Evolutionary conservation across 2,797 vertebrate genomes (phyloP), one percentile per base, ranked within the genome.

Genomic region (Pristis pectinata): DNA sequence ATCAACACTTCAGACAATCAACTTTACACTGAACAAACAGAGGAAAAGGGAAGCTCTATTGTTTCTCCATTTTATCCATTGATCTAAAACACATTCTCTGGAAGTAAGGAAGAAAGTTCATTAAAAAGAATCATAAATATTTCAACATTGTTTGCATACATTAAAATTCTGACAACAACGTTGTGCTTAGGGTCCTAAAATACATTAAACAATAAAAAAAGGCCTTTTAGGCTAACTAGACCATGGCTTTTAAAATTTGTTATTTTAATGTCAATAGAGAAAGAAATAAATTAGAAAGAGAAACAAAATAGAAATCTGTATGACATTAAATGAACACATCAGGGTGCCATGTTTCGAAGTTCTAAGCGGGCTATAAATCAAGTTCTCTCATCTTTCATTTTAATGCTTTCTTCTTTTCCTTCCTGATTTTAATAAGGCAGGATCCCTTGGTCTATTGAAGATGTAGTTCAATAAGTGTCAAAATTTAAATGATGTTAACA

Each of bases 401-500:
- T 41, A 67, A 67, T 24, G 59, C n/a, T 9, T 37, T 22, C 56
- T 64, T 64, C 34, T 91, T 91, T 91, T n/a, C 61, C 41, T 67
- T 67, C 61, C 27, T 67, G 87, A 24, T 37, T 41, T 67, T 67
- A 91, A 67, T 91, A 64, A 91, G 59, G 59, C n/a, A 24, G n/a
- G 37, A 91, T 64, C n/a, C 59, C n/a, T 41, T 91, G 87, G 87
- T 67, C 61, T n/a, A 91, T 61, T 67, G 61, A 91, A 41, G 87
- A 67, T 41, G n/a, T 91, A 41, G 87, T 67, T 91, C 87, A 41
- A 67, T 41, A 91, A 91, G 2, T 91, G 87, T 67, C 59, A 91
- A 91, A 91, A 67, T 67, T 91, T 61, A 67, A 91, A 91, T 91
- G 17, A 67, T 64, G 87, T 67, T 61, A 67, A 91, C 87, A 64